Conservation (phyloP, 2,797 vertebrate genomes). For the Tapirus indicus region DNA sequence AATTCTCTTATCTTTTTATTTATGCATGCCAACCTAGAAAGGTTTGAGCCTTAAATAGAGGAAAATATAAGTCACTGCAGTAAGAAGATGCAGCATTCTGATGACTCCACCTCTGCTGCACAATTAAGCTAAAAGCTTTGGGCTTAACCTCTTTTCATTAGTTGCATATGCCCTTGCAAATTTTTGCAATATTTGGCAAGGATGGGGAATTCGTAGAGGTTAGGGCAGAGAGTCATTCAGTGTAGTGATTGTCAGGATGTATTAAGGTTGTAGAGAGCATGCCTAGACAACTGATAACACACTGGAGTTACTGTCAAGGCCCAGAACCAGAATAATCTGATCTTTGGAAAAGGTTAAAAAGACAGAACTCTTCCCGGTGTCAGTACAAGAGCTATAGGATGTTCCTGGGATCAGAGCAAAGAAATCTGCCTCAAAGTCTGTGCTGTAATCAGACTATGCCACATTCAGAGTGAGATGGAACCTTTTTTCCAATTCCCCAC, state of each 20-base stretch:
- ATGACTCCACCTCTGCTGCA: conserved; percentile 31
- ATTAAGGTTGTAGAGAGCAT: conserved; percentile 60
- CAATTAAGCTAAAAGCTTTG: conserved; percentile 74
- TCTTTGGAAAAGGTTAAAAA: conserved; percentile 76
- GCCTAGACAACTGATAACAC: conserved; percentile 77
- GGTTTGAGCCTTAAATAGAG: conserved; percentile 24
- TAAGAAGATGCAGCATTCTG: neutral
- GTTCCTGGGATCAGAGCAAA: conserved; percentile 63
- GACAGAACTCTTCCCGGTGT: conserved; percentile 67
- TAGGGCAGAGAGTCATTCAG: conserved; percentile 27
- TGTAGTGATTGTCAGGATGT: conserved; percentile 66
- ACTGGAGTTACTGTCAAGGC: conserved; percentile 66
- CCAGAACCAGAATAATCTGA: conserved; percentile 74
- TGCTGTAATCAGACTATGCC: conserved; percentile 52
- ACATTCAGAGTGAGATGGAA: conserved; percentile 29
- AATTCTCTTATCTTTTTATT: conserved; percentile 75
- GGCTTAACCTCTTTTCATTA: conserved; percentile 70
- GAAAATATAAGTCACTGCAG: conserved; percentile 28
- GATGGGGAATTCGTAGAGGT: neutral
- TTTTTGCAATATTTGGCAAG: conserved; percentile 64
- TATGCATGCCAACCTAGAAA: conserved; percentile 60
- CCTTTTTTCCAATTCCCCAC: conserved; percentile 63
- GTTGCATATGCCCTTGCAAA: conserved; percentile 13
- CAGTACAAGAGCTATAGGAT: conserved; percentile 70
- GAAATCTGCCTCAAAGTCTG: conserved; percentile 36